Evolutionary conservation across 1,140 invertebrate genomes (phyloP).

Genomic region (Lethocerus indicus): DNA sequence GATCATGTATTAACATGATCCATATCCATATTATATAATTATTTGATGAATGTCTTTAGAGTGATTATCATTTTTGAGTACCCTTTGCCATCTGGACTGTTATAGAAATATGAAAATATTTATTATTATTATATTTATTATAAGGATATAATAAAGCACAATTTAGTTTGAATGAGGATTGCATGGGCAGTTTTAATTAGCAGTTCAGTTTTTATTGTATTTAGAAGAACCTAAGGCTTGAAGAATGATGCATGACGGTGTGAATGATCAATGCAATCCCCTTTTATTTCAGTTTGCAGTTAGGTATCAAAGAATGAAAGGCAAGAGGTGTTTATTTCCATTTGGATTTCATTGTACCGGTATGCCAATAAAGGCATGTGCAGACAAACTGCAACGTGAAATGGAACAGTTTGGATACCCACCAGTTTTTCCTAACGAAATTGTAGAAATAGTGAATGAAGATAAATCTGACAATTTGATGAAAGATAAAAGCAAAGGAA

Average conservation of each 20-base stretch:
- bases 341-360: constrained; percentile 99
- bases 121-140: too few species aligned
- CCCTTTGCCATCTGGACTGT: too few species aligned
- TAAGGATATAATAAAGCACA: constrained; percentile 28
- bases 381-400: constrained; percentile 92
- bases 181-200: too few species aligned
- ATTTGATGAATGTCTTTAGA: too few species aligned
- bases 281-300: constrained; percentile 83
- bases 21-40: too few species aligned
- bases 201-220: too few species aligned
- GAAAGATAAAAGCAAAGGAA: constrained; percentile 94
- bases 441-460: constrained; percentile 25
- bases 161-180: neutral
- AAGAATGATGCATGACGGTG: constrained; percentile 6
- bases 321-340: constrained; percentile 86
- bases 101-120: too few species aligned
- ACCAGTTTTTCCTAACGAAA: constrained; percentile 65
- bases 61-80: too few species aligned
- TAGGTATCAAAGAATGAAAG: constrained; percentile 77
- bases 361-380: constrained; percentile 93
- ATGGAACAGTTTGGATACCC: constrained; percentile 85
- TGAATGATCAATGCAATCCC: constrained; percentile 19
- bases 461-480: constrained; percentile 37
- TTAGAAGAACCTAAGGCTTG: neutral
- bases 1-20: too few species aligned